phyloP scores from a whole-genome alignment of 2,888 invertebrate genomes.

The Agonopterix heracliana region DNA sequence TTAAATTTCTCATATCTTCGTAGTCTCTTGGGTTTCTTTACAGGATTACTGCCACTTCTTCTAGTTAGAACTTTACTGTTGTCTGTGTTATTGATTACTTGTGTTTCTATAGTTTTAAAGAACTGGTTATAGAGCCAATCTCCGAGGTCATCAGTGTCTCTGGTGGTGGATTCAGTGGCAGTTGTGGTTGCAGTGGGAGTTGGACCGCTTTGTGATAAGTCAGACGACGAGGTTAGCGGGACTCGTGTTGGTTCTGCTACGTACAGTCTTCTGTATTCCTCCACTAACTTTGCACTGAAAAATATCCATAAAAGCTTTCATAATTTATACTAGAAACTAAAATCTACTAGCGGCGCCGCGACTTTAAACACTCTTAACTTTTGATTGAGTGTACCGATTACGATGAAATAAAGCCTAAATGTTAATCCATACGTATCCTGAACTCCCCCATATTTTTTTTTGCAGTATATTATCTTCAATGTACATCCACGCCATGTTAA shows the following conservation, averaged over 20 bases:
- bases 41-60: conserved; percentile 24
- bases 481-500: no score
- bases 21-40: conserved; percentile 20
- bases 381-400: no score
- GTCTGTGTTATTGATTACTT: conserved; percentile 55
- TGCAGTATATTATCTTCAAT: no score
- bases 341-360: no score
- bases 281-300: conserved; percentile 49
- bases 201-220: conserved; percentile 6
- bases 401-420: no score
- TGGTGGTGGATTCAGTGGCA: conserved; percentile 26
- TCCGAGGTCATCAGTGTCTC: conserved; percentile 54
- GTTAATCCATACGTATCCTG: no score
- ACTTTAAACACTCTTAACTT: no score
- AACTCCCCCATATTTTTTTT: no score
- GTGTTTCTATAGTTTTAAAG: conserved; percentile 62
- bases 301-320: not conserved
- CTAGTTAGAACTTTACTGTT: conserved; percentile 27
- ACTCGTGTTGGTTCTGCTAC: conserved; percentile 29
- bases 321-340: no score
- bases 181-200: conserved; percentile 22
- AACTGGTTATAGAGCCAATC: conserved; percentile 69
- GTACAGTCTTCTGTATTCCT: conserved; percentile 35
- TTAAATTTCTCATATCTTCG: conserved; percentile 18
- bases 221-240: not conserved